A percentile compares a stretch with the other conserved stretches of the same genome.
phyloP scores from a whole-genome alignment of 1,140 invertebrate genomes.

The Calycopis cecrops region DNA sequence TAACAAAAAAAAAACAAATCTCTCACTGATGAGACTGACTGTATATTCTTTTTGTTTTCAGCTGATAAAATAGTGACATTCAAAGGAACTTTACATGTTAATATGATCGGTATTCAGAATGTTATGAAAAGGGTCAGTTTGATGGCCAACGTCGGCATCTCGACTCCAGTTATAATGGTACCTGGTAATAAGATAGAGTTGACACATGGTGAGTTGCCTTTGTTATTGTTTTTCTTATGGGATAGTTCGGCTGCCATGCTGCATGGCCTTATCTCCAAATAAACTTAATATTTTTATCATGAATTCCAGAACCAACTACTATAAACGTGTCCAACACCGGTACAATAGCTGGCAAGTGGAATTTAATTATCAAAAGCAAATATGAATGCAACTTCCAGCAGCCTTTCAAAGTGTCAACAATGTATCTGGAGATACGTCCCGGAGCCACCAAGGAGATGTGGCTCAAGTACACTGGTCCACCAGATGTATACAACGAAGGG shows the following conservation, averaged over 20 bases:
- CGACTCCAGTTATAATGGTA: slow-evolving; percentile 35
- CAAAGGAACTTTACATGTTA: slow-evolving; percentile 45
- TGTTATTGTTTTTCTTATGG: too few species aligned
- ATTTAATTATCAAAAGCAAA: slow-evolving; percentile 35
- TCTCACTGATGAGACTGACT: too few species aligned
- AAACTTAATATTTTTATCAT: neutral
- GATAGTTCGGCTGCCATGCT: too few species aligned
- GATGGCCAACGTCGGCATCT: slow-evolving; percentile 37
- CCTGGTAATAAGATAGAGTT: slow-evolving; percentile 36
- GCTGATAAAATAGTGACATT: slow-evolving; percentile 39
- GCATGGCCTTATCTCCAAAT: too few species aligned
- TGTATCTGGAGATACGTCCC: slow-evolving; percentile 41
- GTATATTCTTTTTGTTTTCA: slow-evolving; percentile 40
- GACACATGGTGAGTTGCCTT: slow-evolving; percentile 38
- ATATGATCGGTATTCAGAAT: slow-evolving; percentile 45
- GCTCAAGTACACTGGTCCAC: slow-evolving; percentile 43
- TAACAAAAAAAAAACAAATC: too few species aligned
- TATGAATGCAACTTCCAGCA: slow-evolving; percentile 28
- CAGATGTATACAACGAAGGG: slow-evolving; percentile 40
- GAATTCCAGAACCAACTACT: slow-evolving; percentile 36
- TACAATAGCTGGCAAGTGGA: slow-evolving; percentile 43
- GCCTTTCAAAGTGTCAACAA: slow-evolving; percentile 43
- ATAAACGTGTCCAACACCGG: slow-evolving; percentile 46
- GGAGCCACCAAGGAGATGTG: slow-evolving; percentile 31
- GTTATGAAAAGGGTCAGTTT: slow-evolving; percentile 50